These are phyloP conservation scores for Rhincodon typus DNA, from an alignment of 2,797 vertebrate species.

Conservation along the genomic window DNA sequence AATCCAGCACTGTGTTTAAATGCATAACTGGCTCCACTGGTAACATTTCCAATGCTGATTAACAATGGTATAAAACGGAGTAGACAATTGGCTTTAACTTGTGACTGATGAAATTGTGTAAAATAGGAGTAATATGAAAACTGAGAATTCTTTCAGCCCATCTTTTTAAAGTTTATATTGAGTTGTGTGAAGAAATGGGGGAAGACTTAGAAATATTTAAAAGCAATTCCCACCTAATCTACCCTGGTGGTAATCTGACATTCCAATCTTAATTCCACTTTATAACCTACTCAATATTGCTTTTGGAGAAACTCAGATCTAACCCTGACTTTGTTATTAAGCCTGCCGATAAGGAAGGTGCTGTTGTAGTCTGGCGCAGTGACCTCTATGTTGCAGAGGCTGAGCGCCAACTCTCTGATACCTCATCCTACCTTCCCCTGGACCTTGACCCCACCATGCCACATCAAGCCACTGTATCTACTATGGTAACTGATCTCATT, in stretches of 20 bases:
- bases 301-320: too few species aligned
- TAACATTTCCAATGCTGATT: not conserved
- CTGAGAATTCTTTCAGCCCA: not conserved
- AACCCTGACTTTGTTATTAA: too few species aligned
- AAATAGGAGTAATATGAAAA: not conserved
- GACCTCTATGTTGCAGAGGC: too few species aligned
- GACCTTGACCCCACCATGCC: too few species aligned
- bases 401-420: too few species aligned
- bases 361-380: too few species aligned
- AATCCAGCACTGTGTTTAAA: not conserved
- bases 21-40: not conserved
- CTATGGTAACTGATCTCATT: too few species aligned
- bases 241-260: not conserved
- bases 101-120: not conserved
- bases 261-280: not conserved
- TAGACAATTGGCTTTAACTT: not conserved
- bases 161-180: not conserved
- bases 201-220: not conserved
- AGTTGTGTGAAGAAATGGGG: not conserved
- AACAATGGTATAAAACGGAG: not conserved
- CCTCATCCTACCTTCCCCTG: too few species aligned
- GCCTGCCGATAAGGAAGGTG: too few species aligned
- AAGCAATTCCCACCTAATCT: not conserved
- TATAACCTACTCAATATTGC: not conserved
- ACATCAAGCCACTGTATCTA: too few species aligned